Evolutionary conservation across 2,113 vertebrate species (phyloP).

Genomic region (Mellivora capensis): DNA sequence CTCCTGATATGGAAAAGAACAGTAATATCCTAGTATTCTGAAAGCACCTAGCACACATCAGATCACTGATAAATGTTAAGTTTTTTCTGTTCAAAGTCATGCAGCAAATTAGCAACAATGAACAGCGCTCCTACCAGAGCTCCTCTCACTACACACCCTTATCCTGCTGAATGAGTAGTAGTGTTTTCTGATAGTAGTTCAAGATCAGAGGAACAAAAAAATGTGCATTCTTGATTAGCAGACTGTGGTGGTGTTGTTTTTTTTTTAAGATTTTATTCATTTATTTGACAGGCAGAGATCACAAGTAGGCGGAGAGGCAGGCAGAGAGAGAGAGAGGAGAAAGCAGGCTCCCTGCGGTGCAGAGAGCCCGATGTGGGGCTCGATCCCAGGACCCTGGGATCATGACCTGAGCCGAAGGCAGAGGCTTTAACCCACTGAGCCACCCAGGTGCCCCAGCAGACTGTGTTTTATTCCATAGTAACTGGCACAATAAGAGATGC

Average conservation of each 20-base stretch:
- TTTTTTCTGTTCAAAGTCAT: slow-evolving; percentile 13
- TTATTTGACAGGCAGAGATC: no score
- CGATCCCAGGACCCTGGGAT: no score
- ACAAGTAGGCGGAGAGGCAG: no score
- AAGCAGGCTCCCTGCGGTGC: no score
- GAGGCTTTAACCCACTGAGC: no score
- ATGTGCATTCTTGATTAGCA: not conserved
- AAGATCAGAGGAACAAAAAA: slow-evolving; percentile 6
- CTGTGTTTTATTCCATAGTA: not conserved
- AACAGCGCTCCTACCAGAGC: not conserved
- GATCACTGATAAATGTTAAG: not conserved
- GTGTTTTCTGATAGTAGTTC: not conserved
- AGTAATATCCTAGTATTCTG: not conserved
- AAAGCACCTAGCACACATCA: not conserved
- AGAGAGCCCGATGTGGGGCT: no score
- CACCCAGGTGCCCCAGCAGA: no score
- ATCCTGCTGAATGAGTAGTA: not conserved
- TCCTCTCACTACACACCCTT: not conserved
- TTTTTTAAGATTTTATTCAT: no score
- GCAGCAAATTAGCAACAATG: not conserved
- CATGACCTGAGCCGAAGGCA: no score
- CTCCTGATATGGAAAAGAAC: not conserved
- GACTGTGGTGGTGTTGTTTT: no score
- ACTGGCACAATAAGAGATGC: not conserved
- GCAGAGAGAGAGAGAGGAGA: no score